Base-by-base conservation (phyloP, 2,797 vertebrate species). In the Lepus townsendii region DNA sequence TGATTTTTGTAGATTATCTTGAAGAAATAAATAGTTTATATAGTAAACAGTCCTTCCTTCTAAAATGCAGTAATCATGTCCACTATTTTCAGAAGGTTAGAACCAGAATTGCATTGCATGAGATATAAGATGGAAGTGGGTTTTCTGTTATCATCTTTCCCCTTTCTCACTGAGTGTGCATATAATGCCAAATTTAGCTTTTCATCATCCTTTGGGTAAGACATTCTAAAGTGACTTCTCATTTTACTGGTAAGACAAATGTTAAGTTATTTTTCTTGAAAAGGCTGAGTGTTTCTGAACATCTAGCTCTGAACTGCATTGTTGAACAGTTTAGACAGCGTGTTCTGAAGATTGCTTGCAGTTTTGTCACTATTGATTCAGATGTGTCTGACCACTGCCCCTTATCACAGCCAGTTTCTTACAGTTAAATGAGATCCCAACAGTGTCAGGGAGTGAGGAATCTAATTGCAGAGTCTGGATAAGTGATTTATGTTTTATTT, bases 1-100 rank as follows among this genome's bases (percentile, higher is more conserved):
- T 63, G 69, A 54, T 80, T 85, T 95, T 79, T 76, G 6, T 72
- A 79, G 27, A 60, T 71, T 87, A 20, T 89, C 60, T 78, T 89
- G 73, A 76, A 22, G 32, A 57, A 60, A 42, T 42, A 57, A 27
- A 22, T 11, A 73, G 7, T 80, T 68, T 35, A 35, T 78, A 5
- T 57, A 3, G 17, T 19, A 83, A 83, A 32, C 13, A 83, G n/a
- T 42, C 52, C 1, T 63, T 12, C 62, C 17, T 68, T 85, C 11
- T 84, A 20, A 90, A 13, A 50, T 62, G 0, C 38, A 54, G 19
- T 35, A 60, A 90, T 35, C 75, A 1, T 90, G 2, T 90, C 82
- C 32, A 50, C 4, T 72, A 11, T 83, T 89, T 7, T 69, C 71
- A 14, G 66, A 73, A 30, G 30, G 14, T 79, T 88, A 82, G 57